These are phyloP conservation scores for Drosophila punjabiensis DNA, from an alignment of 1,140 invertebrate genomes.

Conservation along the genomic window DNA sequence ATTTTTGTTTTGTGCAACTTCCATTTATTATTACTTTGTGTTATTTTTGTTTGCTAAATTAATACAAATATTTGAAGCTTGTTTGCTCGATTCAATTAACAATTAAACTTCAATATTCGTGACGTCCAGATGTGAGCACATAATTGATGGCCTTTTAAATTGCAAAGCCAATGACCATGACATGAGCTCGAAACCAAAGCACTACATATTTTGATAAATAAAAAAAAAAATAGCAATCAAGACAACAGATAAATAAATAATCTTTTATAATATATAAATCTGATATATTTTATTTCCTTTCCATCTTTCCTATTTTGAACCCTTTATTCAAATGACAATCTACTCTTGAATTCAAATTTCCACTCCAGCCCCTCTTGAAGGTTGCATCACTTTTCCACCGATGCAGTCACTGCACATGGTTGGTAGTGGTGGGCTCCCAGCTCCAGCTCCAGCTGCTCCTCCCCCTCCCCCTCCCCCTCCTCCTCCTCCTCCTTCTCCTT, in stretches of 20 bases:
- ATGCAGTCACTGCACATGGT: slow-evolving; percentile 52
- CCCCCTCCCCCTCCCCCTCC: neutral
- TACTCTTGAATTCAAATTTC: slow-evolving; percentile 8
- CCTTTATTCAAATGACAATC: neutral
- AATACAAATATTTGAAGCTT: slow-evolving; percentile 15
- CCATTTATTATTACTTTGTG: neutral
- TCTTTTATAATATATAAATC: too few relatives aligned
- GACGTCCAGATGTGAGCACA: slow-evolving; percentile 9
- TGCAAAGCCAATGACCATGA: slow-evolving; percentile 12
- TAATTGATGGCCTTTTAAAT: slow-evolving; percentile 18
- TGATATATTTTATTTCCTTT: neutral
- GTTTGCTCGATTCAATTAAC: slow-evolving; percentile 12
- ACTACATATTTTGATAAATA: neutral
- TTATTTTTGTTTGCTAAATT: neutral
- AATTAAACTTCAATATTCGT: slow-evolving; percentile 23
- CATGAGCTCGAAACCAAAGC: slow-evolving; percentile 9
- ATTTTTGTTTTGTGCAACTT: neutral
- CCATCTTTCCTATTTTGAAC: neutral
- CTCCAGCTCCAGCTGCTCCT: neutral
- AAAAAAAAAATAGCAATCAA: neutral
- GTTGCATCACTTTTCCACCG: slow-evolving; percentile 45
- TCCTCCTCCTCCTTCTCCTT: slow-evolving; percentile 1
- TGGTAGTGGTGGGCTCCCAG: neutral
- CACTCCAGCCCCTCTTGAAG: neutral
- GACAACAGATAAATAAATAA: neutral